phyloP scores from a whole-genome alignment of 2,888 invertebrate genomes.

The Drosophila tanythrix region DNA sequence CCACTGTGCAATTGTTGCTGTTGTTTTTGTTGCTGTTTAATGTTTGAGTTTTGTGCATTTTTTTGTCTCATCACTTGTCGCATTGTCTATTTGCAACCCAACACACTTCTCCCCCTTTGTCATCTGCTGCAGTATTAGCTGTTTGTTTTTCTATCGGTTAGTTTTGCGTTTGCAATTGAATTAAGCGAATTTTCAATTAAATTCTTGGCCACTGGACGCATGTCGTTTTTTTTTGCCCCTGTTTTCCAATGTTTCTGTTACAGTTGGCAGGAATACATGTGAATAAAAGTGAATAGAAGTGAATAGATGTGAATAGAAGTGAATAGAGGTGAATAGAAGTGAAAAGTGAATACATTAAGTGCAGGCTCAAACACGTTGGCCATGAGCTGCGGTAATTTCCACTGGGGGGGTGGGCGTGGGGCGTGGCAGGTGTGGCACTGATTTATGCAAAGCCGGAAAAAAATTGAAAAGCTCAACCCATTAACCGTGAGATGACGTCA shows the following conservation, averaged over 20 bases:
- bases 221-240: not conserved
- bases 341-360: conserved; percentile 28
- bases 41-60: conserved; percentile 60
- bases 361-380: conserved; percentile 27
- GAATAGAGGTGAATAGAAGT: not conserved
- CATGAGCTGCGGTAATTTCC: conserved; percentile 17
- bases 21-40: conserved; percentile 33
- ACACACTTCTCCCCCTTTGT: no score
- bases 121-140: not conserved
- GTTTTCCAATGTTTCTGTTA: not conserved
- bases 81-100: conserved; percentile 40
- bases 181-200: conserved; percentile 61
- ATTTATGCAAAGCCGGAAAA: conserved; percentile 63
- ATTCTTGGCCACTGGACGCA: conserved; percentile 38
- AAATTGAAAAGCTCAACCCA: conserved; percentile 19
- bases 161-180: conserved; percentile 57
- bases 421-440: conserved; percentile 48
- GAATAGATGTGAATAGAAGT: conserved; percentile 3
- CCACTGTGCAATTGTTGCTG: conserved; percentile 38
- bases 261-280: conserved; percentile 5
- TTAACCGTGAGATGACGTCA: conserved; percentile 40
- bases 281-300: conserved; percentile 23
- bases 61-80: conserved; percentile 57
- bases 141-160: conserved; percentile 45
- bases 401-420: not conserved